These are phyloP conservation scores for Lophius americanus DNA, from an alignment of 2,797 vertebrate genomes.

Conservation along the genomic window DNA sequence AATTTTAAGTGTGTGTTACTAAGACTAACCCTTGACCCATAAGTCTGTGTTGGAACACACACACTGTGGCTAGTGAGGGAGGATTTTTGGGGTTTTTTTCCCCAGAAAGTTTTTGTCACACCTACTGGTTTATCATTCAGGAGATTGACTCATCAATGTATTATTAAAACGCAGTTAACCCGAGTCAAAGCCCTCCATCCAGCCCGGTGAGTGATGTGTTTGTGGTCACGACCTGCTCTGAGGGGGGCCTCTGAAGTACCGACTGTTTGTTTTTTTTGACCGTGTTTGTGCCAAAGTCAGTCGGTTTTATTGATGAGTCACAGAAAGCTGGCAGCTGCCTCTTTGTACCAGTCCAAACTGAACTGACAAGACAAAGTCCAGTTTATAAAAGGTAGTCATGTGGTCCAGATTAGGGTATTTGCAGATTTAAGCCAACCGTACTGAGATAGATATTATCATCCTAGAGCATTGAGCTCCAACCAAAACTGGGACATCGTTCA, in stretches of 20 bases:
- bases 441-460: constrained; percentile 5
- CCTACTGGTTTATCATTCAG: constrained; percentile 8
- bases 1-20: constrained; percentile 4
- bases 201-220: constrained; percentile 14
- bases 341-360: constrained; percentile 47
- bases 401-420: constrained; percentile 27
- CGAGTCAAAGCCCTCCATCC: not conserved
- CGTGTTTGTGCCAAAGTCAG: constrained; percentile 38
- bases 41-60: constrained; percentile 4
- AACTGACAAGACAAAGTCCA: constrained; percentile 31
- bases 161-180: too few relatives aligned
- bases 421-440: constrained; percentile 9
- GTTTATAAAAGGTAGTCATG: constrained; percentile 20
- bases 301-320: constrained; percentile 52
- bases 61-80: too few relatives aligned
- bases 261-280: constrained; percentile 17
- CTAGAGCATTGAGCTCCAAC: not conserved
- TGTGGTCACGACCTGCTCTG: constrained; percentile 6
- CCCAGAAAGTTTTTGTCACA: constrained; percentile 8
- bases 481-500: constrained; percentile 1
- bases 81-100: not conserved
- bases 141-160: too few relatives aligned
- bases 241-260: constrained; percentile 19
- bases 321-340: constrained; percentile 37
- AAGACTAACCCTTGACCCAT: constrained; percentile 10